These are phyloP conservation scores for Slavum lentiscoides DNA, from an alignment of 2,888 invertebrate genomes.

Conservation along the genomic window DNA sequence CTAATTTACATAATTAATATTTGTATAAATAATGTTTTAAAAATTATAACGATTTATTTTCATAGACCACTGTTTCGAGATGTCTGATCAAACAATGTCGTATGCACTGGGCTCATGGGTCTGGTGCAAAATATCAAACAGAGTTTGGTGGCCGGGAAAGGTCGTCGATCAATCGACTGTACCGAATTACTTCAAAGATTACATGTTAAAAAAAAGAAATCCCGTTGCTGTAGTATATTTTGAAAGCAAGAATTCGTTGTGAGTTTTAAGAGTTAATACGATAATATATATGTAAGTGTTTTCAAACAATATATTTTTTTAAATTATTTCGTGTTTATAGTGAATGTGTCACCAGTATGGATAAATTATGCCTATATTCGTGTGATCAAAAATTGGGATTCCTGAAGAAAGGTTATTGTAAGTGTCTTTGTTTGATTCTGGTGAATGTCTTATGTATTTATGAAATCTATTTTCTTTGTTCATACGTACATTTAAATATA, in stretches of 20 bases:
- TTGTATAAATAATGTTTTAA: too few species aligned
- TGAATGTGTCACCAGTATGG: neutral
- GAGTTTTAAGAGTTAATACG: neutral
- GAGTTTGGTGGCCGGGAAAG: constrained; percentile 25
- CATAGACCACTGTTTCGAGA: neutral
- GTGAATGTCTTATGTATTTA: neutral
- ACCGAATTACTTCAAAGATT: neutral
- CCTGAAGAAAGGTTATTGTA: neutral
- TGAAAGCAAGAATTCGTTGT: neutral
- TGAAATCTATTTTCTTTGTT: too few species aligned
- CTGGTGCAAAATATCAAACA: neutral
- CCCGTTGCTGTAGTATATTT: neutral
- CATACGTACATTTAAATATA: neutral
- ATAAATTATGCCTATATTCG: neutral
- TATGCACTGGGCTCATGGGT: neutral
- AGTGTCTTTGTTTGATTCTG: neutral
- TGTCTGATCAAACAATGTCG: neutral
- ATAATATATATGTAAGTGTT: neutral
- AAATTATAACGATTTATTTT: too few species aligned
- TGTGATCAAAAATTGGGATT: neutral
- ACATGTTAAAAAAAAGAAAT: neutral
- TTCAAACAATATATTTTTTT: neutral
- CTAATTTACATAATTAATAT: too few species aligned
- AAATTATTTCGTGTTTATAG: constrained; percentile 10
- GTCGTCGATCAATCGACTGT: neutral